Evolutionary conservation across 2,888 invertebrate genomes (phyloP).

Genomic region (Ichneumoninae sp.): DNA sequence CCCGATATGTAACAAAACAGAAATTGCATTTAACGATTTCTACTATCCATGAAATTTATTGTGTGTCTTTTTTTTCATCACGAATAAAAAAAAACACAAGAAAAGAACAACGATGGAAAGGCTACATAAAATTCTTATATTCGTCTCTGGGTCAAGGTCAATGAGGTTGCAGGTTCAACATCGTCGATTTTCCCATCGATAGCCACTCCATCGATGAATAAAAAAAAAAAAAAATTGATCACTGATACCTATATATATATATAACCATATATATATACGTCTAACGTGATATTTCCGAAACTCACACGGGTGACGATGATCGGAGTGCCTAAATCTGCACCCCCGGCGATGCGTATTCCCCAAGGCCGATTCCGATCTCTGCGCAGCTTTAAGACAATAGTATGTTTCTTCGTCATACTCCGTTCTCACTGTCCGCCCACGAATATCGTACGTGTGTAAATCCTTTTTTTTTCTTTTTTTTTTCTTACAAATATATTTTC

Average conservation of each 20-base stretch:
- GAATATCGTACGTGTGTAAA: constrained; percentile 13
- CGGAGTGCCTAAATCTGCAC: constrained; percentile 93
- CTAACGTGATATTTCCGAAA: constrained; percentile 64
- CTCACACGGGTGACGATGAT: constrained; percentile 95
- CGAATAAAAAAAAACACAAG: neutral
- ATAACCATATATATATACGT: too few species aligned
- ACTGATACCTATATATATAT: neutral
- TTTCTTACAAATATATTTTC: constrained; percentile 4
- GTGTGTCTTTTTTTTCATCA: too few species aligned
- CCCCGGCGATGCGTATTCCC: constrained; percentile 95
- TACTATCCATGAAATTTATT: too few species aligned
- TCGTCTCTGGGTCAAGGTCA: constrained; percentile 65
- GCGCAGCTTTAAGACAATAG: constrained; percentile 90
- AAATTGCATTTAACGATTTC: too few species aligned
- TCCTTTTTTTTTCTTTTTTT: constrained; percentile 23
- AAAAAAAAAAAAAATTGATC: constrained; percentile 10
- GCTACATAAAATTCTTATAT: constrained; percentile 7
- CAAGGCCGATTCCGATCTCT: constrained; percentile 91
- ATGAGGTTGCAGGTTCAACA: constrained; percentile 33
- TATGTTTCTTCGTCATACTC: constrained; percentile 90
- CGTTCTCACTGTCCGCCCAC: constrained; percentile 16
- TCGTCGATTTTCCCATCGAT: constrained; percentile 17
- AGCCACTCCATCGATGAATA: neutral
- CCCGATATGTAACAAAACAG: too few species aligned
- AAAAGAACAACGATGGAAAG: constrained; percentile 24